Percentiles rank a stretch among this genome's conserved stretches.
These are phyloP conservation scores for Psilanteris sp. DNA, from an alignment of 1,140 invertebrate genomes.

Conservation along the genomic window DNA sequence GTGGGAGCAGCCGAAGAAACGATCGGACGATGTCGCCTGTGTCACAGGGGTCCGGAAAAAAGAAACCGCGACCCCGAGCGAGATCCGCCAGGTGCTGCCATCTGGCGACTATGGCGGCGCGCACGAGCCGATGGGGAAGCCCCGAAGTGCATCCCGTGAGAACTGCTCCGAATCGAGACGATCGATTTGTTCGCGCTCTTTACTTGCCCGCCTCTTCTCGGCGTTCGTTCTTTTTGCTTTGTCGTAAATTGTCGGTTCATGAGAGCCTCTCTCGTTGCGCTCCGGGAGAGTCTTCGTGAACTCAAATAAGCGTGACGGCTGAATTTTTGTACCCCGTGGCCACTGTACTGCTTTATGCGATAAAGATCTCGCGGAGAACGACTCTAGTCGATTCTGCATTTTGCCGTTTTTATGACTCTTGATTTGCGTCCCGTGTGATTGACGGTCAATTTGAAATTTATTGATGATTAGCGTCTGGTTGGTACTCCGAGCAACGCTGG, in stretches of 20 bases:
- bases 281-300: constrained; percentile 44
- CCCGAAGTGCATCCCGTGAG: constrained; percentile 64
- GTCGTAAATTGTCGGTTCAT: constrained; percentile 54
- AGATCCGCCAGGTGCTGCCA: constrained; percentile 73
- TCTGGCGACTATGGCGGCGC: constrained; percentile 39
- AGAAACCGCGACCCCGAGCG: constrained; percentile 18
- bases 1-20: constrained; percentile 59
- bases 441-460: constrained; percentile 32
- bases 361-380: constrained; percentile 60
- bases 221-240: constrained; percentile 36
- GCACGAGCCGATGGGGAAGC: constrained; percentile 46
- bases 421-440: constrained; percentile 32
- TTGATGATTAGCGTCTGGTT: constrained; percentile 8
- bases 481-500: background rate
- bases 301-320: constrained; percentile 56
- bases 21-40: constrained; percentile 63
- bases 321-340: constrained; percentile 61
- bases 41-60: constrained; percentile 53
- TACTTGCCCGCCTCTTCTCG: constrained; percentile 14
- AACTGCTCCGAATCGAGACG: constrained; percentile 55
- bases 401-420: constrained; percentile 19
- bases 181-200: constrained; percentile 34
- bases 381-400: constrained; percentile 20
- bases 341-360: constrained; percentile 57
- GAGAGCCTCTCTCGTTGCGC: constrained; percentile 36